Conservation (phyloP, 2,797 vertebrate species). For the Picus viridis region DNA sequence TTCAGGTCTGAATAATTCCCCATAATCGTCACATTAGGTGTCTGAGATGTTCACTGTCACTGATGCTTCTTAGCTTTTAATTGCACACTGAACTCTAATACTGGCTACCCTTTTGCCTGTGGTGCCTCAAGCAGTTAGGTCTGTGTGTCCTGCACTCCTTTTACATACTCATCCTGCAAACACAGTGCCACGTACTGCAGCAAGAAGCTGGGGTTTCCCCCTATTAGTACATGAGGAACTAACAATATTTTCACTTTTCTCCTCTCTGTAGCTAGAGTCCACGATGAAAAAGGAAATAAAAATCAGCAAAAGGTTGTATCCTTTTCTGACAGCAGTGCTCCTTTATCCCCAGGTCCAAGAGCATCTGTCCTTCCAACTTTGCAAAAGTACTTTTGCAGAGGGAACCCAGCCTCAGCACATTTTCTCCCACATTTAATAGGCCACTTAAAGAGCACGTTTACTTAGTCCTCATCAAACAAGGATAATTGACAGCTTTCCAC, state of each 20-base stretch:
- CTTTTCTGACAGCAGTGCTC: neutral
- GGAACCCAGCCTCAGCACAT: neutral
- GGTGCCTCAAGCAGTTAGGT: neutral
- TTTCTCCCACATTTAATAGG: neutral
- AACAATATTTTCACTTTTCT: neutral
- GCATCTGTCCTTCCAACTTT: neutral
- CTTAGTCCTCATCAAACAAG: slow-evolving; percentile 69
- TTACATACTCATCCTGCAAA: neutral
- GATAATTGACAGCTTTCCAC: slow-evolving; percentile 79
- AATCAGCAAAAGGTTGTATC: neutral
- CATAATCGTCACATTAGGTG: neutral
- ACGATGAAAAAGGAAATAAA: neutral
- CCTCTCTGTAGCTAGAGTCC: neutral
- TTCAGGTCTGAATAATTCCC: neutral
- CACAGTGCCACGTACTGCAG: neutral
- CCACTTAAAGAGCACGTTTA: slow-evolving; percentile 28
- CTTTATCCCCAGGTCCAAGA: neutral
- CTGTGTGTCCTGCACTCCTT: neutral
- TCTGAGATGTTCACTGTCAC: neutral
- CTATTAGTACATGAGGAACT: neutral
- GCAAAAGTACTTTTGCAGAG: neutral
- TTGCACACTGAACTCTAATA: neutral
- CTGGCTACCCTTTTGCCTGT: neutral
- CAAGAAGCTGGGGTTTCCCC: neutral
- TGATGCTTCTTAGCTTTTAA: slow-evolving; percentile 13